Evolutionary conservation across 2,113 vertebrate genomes (phyloP).

Genomic region (Benitochromis conjunctus): DNA sequence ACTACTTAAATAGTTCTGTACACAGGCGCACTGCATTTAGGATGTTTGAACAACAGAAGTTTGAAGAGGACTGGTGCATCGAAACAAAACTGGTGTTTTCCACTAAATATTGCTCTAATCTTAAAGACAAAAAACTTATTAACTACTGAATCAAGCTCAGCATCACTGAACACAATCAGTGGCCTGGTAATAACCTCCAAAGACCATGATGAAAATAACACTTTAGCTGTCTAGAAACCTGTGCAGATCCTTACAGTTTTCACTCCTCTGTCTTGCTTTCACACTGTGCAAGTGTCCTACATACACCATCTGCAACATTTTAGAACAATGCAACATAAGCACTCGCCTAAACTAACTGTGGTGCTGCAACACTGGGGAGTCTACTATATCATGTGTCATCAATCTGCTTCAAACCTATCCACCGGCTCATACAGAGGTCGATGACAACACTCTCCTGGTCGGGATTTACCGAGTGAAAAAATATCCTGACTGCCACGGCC

Average conservation of each 20-base stretch:
- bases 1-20: neutral
- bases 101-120: neutral
- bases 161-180: neutral
- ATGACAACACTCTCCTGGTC: neutral
- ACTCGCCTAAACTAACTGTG: constrained; percentile 15
- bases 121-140: neutral
- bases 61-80: neutral
- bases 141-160: neutral
- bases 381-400: constrained; percentile 15
- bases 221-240: neutral
- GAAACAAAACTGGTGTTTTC: neutral
- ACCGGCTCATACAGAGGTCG: neutral
- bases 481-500: neutral
- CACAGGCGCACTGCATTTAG: neutral
- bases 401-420: constrained; percentile 32
- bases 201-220: neutral
- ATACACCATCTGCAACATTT: constrained; percentile 45
- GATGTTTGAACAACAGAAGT: neutral
- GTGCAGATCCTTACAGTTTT: neutral
- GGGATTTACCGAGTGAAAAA: neutral
- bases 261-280: neutral
- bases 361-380: constrained; percentile 3
- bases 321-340: constrained; percentile 42
- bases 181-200: neutral
- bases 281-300: constrained; percentile 19